Evolutionary conservation across 2,888 invertebrate genomes (phyloP), one percentile per base, ranked within the genome.

Genomic region (Cryptocheilus praepositus): DNA sequence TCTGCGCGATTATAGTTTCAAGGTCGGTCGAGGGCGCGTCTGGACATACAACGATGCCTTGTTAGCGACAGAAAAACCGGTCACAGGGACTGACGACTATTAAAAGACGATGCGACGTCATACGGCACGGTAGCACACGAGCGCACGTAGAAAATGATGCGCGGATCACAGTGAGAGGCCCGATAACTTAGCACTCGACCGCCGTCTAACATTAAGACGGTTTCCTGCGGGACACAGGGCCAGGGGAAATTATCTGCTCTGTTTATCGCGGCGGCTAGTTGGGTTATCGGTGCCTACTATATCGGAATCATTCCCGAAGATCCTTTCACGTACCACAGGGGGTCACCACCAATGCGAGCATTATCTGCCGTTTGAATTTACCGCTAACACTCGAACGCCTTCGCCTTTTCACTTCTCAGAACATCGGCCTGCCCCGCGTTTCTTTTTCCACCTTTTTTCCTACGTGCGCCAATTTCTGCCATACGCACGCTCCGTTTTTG

Each of bases 11-110:
- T 72, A 74, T 74, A 71, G 68, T 74, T 71, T 79, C 82, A 82
- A 82, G 82, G 82, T 82, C 82, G 77, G 73, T 72, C 70, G 77
- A 81, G 82, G 82, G 82, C 81, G 82, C 81, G 82, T 77, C 82
- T 80, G 72, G 64, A 67, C 68, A 70, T 78, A 71, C 62, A 68
- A 77, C 73, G 70, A 64, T 70, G 62, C 61, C 66, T 71, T 49
- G 71, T 71, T 70, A 68, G 70, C 74, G 71, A 73, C 73, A 70
- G 72, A 60, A 72, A 75, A 79, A 77, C 75, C 77, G 79, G 79
- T 79, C 73, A 79, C 70, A 77, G 68, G 73, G 70, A 71, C 70
- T 75, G 71, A 36, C 4, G 36, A 72, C 79, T 79, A 79, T 79
- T 77, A 79, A 79, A 79, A 79, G 79, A 79, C 79, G 74, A 64